These are phyloP conservation scores for Ivindomyrus marchei DNA, from an alignment of 2,113 vertebrate genomes.

Conservation along the genomic window DNA sequence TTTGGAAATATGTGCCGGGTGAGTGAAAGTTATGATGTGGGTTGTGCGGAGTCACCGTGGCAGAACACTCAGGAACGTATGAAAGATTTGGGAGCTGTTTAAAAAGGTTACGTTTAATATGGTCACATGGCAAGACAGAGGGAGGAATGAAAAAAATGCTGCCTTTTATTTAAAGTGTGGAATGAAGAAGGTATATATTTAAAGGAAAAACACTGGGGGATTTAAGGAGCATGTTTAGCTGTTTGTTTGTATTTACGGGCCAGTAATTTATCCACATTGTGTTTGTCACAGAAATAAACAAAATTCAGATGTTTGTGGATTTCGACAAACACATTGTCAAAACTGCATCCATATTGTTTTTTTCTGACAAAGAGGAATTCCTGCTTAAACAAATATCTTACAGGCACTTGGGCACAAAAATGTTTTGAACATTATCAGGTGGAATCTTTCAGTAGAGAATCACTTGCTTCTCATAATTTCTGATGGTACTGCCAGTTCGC, in stretches of 20 bases:
- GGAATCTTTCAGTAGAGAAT: not conserved
- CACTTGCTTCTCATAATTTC: not conserved
- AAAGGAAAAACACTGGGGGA: not conserved
- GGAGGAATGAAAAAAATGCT: not conserved
- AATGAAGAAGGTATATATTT: not conserved
- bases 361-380: slow-evolving; percentile 2
- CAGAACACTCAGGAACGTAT: not conserved
- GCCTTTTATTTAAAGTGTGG: not conserved
- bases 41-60: not conserved
- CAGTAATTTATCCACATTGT: slow-evolving; percentile 34
- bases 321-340: slow-evolving; percentile 34
- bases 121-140: not conserved
- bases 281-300: slow-evolving; percentile 43
- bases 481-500: not conserved
- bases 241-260: slow-evolving; percentile 21
- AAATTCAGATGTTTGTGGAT: slow-evolving; percentile 47
- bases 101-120: slow-evolving; percentile 13
- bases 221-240: not conserved
- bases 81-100: not conserved
- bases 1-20: not conserved
- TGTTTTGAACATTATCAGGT: not conserved
- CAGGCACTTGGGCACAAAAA: not conserved
- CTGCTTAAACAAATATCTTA: not conserved
- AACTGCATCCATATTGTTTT: slow-evolving; percentile 37
- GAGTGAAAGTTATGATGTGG: not conserved